Conservation (phyloP, 2,113 vertebrate species). For the Anolis sagrei region DNA sequence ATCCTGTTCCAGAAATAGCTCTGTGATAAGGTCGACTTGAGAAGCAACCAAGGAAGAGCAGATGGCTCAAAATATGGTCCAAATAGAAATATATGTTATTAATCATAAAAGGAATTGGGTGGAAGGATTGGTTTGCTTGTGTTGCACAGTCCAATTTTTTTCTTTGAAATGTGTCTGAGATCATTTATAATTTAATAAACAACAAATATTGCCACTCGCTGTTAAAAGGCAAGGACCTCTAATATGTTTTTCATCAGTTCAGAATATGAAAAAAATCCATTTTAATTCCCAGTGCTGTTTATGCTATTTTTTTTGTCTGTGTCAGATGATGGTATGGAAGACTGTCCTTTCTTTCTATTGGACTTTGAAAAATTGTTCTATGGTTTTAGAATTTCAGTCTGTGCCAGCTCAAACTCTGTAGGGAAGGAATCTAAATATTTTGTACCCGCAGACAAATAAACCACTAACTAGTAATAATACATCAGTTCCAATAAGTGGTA, state of each 20-base stretch:
- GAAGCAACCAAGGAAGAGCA: not conserved
- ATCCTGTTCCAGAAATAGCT: not conserved
- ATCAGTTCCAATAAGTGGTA: not conserved
- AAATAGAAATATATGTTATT: not conserved
- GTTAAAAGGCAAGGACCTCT: not conserved
- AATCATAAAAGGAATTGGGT: not conserved
- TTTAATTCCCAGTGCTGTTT: not conserved
- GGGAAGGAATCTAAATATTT: not conserved
- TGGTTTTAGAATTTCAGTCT: not conserved
- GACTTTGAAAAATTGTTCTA: not conserved
- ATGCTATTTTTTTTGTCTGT: not conserved
- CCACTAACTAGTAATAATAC: not conserved
- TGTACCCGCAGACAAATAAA: not conserved
- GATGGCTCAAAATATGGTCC: not conserved
- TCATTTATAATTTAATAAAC: not conserved
- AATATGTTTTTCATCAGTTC: not conserved
- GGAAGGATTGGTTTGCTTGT: not conserved
- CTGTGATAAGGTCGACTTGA: not conserved
- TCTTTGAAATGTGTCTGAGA: not conserved
- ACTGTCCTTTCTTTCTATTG: not conserved
- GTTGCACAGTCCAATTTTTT: not conserved
- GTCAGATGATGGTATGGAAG: not conserved
- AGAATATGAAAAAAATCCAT: not conserved
- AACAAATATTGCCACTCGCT: not conserved
- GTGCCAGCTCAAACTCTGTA: not conserved